phyloP scores from a whole-genome alignment of 2,113 vertebrate species.

The Halcyon malimbica region DNA sequence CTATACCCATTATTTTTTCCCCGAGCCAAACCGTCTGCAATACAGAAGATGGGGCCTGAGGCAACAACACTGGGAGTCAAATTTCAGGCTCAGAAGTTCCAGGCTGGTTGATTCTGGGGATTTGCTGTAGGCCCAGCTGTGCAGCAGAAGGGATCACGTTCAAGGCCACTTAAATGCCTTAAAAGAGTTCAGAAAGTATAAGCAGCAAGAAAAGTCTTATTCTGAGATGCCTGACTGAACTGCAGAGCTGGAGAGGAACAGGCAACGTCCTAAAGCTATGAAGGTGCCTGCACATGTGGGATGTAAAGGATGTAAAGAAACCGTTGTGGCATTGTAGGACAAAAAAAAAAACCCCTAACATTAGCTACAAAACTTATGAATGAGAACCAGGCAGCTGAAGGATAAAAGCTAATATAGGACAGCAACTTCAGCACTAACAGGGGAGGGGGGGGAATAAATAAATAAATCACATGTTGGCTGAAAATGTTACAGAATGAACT shows the following conservation, averaged over 20 bases:
- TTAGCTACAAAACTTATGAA: background rate
- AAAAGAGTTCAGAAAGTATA: background rate
- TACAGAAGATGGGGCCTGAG: background rate
- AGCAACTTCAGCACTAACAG: background rate
- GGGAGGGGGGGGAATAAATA: background rate
- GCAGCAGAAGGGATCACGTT: background rate
- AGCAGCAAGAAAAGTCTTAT: background rate
- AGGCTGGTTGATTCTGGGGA: constrained; percentile 2
- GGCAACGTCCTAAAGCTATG: background rate
- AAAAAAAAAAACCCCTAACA: background rate
- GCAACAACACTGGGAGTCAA: background rate
- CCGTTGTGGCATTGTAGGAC: background rate
- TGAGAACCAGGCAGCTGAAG: background rate
- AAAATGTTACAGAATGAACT: background rate
- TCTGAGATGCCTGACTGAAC: background rate
- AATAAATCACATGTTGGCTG: background rate
- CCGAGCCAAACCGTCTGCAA: background rate
- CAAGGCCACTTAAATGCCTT: background rate
- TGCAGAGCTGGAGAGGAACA: background rate
- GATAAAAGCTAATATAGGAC: background rate
- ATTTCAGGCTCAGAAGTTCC: constrained; percentile 24
- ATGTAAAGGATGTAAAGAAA: background rate
- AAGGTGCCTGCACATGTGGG: background rate
- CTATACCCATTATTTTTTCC: background rate
- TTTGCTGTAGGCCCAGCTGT: background rate